A percentile compares a stretch with the other conserved stretches of the same genome.
phyloP scores from a whole-genome alignment of 2,113 vertebrate species.

The Pituophis catenifer region DNA sequence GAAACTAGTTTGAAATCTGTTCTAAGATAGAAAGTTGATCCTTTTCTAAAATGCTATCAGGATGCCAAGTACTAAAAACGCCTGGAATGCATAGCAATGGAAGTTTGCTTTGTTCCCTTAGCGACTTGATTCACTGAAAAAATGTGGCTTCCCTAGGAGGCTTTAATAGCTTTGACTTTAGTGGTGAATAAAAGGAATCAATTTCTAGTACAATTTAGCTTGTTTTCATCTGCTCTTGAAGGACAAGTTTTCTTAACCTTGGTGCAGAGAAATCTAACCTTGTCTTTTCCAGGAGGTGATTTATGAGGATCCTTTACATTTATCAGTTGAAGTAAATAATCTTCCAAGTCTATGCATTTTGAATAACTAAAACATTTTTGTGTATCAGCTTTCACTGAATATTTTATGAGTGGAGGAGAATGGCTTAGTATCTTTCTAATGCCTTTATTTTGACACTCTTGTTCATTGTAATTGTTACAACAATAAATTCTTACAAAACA shows the following conservation, averaged over 20 bases:
- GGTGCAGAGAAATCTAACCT: slow-evolving; percentile 56
- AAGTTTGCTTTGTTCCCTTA: slow-evolving; percentile 94
- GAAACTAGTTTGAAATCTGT: slow-evolving; percentile 43
- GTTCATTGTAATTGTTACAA: slow-evolving; percentile 28
- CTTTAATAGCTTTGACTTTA: slow-evolving; percentile 72
- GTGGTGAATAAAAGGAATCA: slow-evolving; percentile 68
- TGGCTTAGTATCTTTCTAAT: slow-evolving; percentile 51
- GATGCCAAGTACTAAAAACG: slow-evolving; percentile 92
- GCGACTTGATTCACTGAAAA: slow-evolving; percentile 84
- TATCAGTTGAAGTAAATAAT: slow-evolving; percentile 59
- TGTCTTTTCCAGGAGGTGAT: slow-evolving; percentile 61
- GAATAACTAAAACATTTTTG: slow-evolving; percentile 39
- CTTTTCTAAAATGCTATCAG: slow-evolving; percentile 67
- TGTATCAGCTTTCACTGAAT: slow-evolving; percentile 54
- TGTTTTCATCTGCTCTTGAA: slow-evolving; percentile 75
- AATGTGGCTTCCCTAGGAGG: slow-evolving; percentile 75
- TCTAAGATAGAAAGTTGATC: slow-evolving; percentile 44
- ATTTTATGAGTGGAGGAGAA: slow-evolving; percentile 38
- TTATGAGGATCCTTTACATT: slow-evolving; percentile 60
- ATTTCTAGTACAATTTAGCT: slow-evolving; percentile 59
- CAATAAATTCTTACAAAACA: background rate
- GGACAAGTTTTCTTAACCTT: slow-evolving; percentile 73
- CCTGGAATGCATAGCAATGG: slow-evolving; percentile 90
- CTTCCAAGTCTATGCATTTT: slow-evolving; percentile 47
- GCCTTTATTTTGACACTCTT: slow-evolving; percentile 62